Conservation (phyloP, 2,888 invertebrate species). For the Watsonalla binaria region DNA sequence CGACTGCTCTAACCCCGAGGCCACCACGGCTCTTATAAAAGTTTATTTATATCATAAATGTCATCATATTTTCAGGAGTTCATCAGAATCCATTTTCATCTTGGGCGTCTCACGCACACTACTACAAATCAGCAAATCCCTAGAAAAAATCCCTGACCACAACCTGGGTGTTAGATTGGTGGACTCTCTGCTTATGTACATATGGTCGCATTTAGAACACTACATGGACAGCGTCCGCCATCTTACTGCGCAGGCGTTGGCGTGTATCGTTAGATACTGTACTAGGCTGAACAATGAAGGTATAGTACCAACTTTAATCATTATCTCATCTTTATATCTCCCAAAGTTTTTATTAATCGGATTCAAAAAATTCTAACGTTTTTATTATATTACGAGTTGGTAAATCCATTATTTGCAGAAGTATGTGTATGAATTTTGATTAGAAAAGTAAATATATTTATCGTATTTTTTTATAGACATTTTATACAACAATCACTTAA, state of each 20-base stretch:
- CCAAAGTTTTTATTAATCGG: not conserved
- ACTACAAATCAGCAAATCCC: conserved; percentile 40
- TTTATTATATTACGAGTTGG: too few relatives aligned
- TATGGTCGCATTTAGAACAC: conserved; percentile 81
- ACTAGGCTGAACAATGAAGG: conserved; percentile 40
- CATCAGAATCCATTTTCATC: conserved; percentile 49
- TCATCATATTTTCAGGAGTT: conserved; percentile 35
- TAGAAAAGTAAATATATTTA: too few relatives aligned
- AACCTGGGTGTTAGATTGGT: conserved; percentile 22
- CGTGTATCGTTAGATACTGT: conserved; percentile 41
- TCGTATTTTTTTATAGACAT: too few relatives aligned
- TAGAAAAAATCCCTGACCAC: conserved; percentile 15
- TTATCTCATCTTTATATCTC: not conserved
- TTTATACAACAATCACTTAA: too few relatives aligned
- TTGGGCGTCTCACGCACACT: conserved; percentile 51
- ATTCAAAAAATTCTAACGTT: too few relatives aligned
- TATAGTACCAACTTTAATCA: conserved; percentile 20
- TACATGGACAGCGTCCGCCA: conserved; percentile 82
- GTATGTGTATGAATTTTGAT: too few relatives aligned
- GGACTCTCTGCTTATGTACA: conserved; percentile 48
- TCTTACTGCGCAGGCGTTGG: conserved; percentile 70
- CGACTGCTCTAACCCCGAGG: too few relatives aligned
- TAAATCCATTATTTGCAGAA: too few relatives aligned
- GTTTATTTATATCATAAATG: not conserved
- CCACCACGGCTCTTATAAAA: not conserved